Evolutionary conservation across 2,888 invertebrate genomes (phyloP).

Genomic region (Beris chalybata): DNA sequence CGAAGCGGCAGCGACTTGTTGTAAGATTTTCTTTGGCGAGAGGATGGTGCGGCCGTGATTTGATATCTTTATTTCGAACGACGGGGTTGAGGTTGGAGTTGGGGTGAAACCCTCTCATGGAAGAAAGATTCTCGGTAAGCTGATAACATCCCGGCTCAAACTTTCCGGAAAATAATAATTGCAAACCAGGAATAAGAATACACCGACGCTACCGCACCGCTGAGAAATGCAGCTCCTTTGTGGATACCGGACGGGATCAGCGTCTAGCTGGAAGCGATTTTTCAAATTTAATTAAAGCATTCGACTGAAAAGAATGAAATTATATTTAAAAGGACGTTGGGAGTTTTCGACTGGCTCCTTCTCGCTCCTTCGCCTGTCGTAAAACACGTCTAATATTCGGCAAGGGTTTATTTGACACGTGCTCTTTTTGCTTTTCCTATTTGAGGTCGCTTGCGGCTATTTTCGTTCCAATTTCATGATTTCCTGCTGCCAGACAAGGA

Average conservation of each 20-base stretch:
- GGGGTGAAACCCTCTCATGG: neutral
- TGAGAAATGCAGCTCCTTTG: neutral
- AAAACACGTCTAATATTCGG: neutral
- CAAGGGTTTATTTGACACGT: constrained; percentile 34
- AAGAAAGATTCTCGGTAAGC: neutral
- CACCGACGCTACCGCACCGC: neutral
- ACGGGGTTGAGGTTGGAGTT: neutral
- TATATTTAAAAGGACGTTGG: constrained; percentile 31
- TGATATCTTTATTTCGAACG: constrained; percentile 14
- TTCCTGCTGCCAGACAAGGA: constrained; percentile 20
- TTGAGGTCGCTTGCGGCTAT: constrained; percentile 29
- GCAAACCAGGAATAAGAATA: too few species aligned
- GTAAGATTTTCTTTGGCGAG: constrained; percentile 20
- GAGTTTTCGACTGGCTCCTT: constrained; percentile 8
- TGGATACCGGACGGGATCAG: neutral
- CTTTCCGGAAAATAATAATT: constrained; percentile 5
- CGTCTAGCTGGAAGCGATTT: constrained; percentile 35
- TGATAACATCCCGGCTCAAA: constrained; percentile 20
- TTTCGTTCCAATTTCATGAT: constrained; percentile 32
- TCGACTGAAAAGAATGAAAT: constrained; percentile 38
- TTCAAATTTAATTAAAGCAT: constrained; percentile 37
- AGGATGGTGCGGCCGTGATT: constrained; percentile 13
- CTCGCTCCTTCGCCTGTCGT: constrained; percentile 4
- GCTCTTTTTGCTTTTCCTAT: constrained; percentile 31
- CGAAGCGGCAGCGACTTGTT: constrained; percentile 31